Evolutionary conservation across 2,797 vertebrate species (phyloP), one percentile per base, ranked within the genome.

Genomic region (Valencia hispanica): DNA sequence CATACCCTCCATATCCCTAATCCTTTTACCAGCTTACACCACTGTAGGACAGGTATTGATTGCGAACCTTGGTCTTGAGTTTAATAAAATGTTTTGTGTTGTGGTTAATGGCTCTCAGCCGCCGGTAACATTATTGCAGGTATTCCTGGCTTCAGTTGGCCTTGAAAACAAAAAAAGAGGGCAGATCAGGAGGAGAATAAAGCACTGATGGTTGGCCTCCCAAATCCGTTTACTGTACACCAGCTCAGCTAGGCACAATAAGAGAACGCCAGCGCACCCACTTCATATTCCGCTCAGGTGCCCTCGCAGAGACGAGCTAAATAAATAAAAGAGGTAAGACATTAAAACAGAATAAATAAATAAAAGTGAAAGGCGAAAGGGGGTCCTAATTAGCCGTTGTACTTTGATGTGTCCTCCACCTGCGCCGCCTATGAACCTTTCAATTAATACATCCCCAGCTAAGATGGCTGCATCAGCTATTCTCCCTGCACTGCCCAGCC

Each of bases 391-490:
- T 96, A 95, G 93, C 91, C 84, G 83, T 72, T 87, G 87, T 81
- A 85, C 92, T 95, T 95, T 96, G 93, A 96, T 93, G 94, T 89
- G 85, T 80, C 86, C 50, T 69, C 91, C 92, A 89, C 91, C 88
- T 82, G 57, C 48, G 70, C 83, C 76, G 87, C 91, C 88, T 87
- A 74, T 86, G 80, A 94, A 95, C 93, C 94, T 95, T 94, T 94
- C 93, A 94, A 94, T 95, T 92, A 95, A 92, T 82, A 84, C 85
- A 89, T 89, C 79, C 88, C 87, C 90, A 80, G 85, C 90, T 70
- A 87, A 92, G 90, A 93, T 80, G 91, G 90, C 92, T 89, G 89
- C 91, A 92, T 94, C 94, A 92, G 93, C 94, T 92, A 84, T 93
- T 92, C 93, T 87, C 85, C 79, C 82, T 75, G 74, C 86, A 25